phyloP scores from a whole-genome alignment of 1,140 invertebrate species.

The Mactra quadrangularis region DNA sequence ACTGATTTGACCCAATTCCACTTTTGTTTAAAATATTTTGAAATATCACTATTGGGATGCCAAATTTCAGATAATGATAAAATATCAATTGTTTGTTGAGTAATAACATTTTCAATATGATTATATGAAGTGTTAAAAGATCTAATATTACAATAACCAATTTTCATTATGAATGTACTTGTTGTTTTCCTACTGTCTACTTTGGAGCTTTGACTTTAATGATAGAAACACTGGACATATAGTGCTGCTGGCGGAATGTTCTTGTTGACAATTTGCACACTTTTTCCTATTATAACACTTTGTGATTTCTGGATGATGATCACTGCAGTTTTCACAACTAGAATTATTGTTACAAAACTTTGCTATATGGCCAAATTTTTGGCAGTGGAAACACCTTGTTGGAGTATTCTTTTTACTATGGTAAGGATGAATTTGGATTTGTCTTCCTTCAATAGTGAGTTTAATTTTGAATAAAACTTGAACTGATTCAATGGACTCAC shows the following conservation, averaged over 20 bases:
- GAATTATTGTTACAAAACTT: not conserved
- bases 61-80: slow-evolving; percentile 24
- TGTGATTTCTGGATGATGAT: too few relatives aligned
- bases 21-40: not conserved
- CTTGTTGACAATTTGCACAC: not conserved
- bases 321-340: too few relatives aligned
- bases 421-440: slow-evolving; percentile 1
- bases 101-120: slow-evolving; percentile 1
- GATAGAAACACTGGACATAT: slow-evolving; percentile 2
- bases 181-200: not conserved
- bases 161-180: not conserved
- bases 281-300: too few relatives aligned
- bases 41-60: not conserved
- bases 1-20: not conserved
- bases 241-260: not conserved
- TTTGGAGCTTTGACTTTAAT: not conserved
- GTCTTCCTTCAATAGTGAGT: not conserved
- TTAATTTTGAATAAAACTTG: not conserved
- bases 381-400: slow-evolving; percentile 20
- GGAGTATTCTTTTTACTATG: not conserved
- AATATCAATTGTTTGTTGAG: not conserved
- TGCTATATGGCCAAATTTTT: slow-evolving; percentile 9
- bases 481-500: not conserved
- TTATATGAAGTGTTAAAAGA: slow-evolving; percentile 16
- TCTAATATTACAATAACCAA: slow-evolving; percentile 1